These are phyloP conservation scores for Psylliodes chrysocephalus DNA, from an alignment of 2,888 invertebrate genomes.

Conservation along the genomic window DNA sequence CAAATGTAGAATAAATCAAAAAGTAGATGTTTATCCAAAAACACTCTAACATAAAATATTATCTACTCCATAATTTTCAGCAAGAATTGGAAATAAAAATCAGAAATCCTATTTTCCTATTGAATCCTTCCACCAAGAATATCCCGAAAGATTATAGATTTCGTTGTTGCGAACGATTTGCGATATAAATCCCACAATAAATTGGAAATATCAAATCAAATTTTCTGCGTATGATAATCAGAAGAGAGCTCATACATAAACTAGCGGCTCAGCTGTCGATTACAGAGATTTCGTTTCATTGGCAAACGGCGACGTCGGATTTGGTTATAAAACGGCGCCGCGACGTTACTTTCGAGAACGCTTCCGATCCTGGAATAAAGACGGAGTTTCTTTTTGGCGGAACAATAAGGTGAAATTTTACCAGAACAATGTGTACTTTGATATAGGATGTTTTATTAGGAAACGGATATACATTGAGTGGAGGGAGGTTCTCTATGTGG, in stretches of 20 bases:
- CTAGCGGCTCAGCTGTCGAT: conserved; percentile 38
- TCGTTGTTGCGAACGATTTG: conserved; percentile 3
- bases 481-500: no score
- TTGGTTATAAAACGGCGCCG: conserved; percentile 6
- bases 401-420: no score
- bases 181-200: conserved; percentile 24
- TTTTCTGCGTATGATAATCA: conserved; percentile 34
- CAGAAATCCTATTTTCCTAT: no score
- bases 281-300: conserved; percentile 30
- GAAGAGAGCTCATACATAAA: conserved; percentile 33
- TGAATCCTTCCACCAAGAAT: not conserved
- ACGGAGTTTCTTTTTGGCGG: no score
- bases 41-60: no score
- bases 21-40: no score
- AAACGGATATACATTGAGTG: no score
- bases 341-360: not conserved
- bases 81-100: no score
- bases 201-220: conserved; percentile 37
- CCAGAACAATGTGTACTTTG: no score
- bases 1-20: no score
- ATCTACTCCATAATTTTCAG: no score
- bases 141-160: not conserved
- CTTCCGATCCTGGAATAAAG: not conserved
- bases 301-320: conserved; percentile 17
- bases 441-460: no score